Evolutionary conservation across 2,113 vertebrate genomes (phyloP).

Genomic region (Chaetorhynchus papuensis): DNA sequence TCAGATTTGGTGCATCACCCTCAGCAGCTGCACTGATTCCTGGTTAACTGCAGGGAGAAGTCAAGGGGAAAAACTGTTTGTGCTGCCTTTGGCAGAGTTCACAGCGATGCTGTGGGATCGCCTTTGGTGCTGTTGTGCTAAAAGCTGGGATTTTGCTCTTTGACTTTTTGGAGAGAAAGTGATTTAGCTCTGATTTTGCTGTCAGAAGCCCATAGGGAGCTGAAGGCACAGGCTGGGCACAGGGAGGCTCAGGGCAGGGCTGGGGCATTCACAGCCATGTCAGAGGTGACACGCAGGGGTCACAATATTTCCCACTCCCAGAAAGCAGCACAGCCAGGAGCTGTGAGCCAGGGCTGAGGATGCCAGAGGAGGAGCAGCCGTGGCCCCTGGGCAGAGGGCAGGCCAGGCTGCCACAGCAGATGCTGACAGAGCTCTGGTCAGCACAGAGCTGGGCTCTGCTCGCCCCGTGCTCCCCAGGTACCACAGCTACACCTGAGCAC

Average conservation of each 20-base stretch:
- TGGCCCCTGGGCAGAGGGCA: neutral
- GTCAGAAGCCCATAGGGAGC: neutral
- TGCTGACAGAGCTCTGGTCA: neutral
- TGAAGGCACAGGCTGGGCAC: neutral
- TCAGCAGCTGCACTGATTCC: neutral
- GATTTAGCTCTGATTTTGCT: neutral
- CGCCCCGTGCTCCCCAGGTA: fast-evolving
- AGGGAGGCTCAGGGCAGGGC: neutral
- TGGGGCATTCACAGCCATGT: neutral
- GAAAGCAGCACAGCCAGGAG: neutral
- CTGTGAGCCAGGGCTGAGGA: neutral
- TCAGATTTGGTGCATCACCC: neutral
- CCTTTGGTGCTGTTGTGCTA: neutral
- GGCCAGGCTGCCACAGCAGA: neutral
- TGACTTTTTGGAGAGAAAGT: neutral
- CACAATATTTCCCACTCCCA: neutral
- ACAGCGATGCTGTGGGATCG: fast-evolving
- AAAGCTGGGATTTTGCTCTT: neutral
- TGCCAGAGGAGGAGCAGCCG: neutral
- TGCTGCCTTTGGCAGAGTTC: neutral
- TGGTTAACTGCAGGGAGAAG: neutral
- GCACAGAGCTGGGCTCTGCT: neutral
- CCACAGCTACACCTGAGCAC: neutral
- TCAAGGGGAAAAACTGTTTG: neutral
- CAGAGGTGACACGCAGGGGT: neutral